Evolutionary conservation across 2,888 invertebrate species (phyloP).

Genomic region (Orthosia gracilis): DNA sequence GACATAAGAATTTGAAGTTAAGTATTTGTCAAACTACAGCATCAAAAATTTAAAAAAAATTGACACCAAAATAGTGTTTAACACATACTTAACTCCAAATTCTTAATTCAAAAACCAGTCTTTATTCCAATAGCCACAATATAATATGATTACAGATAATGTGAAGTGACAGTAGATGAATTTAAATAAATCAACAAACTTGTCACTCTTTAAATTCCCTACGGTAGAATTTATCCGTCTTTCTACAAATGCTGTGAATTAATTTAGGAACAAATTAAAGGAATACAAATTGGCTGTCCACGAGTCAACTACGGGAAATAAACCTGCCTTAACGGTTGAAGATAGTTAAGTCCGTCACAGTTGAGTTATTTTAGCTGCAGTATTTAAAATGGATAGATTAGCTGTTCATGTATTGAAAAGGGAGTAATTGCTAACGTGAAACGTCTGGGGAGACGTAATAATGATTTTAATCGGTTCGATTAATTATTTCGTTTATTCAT

Average conservation of each 20-base stretch:
- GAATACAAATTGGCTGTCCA: constrained; percentile 20
- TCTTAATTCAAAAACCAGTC: too few relatives aligned
- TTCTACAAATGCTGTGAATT: constrained; percentile 15
- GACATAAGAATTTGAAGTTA: too few relatives aligned
- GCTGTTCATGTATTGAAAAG: not conserved
- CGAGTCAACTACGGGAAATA: constrained; percentile 11
- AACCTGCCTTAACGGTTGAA: constrained; percentile 7
- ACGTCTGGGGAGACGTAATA: not conserved
- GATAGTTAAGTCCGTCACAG: not conserved
- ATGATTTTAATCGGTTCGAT: too few relatives aligned
- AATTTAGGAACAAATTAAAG: constrained; percentile 22
- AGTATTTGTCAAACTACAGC: too few relatives aligned
- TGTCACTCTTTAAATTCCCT: not conserved
- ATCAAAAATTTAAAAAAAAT: too few relatives aligned
- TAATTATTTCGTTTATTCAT: too few relatives aligned
- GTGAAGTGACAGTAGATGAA: too few relatives aligned
- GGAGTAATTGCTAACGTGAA: not conserved
- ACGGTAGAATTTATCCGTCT: not conserved
- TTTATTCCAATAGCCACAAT: too few relatives aligned
- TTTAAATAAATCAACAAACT: not conserved
- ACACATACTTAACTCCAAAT: too few relatives aligned
- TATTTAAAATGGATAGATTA: not conserved
- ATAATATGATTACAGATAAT: too few relatives aligned
- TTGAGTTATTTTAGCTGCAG: not conserved
- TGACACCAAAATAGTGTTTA: too few relatives aligned